Evolutionary conservation across 2,888 invertebrate genomes (phyloP).

Genomic region (Eupithecia insigniata): DNA sequence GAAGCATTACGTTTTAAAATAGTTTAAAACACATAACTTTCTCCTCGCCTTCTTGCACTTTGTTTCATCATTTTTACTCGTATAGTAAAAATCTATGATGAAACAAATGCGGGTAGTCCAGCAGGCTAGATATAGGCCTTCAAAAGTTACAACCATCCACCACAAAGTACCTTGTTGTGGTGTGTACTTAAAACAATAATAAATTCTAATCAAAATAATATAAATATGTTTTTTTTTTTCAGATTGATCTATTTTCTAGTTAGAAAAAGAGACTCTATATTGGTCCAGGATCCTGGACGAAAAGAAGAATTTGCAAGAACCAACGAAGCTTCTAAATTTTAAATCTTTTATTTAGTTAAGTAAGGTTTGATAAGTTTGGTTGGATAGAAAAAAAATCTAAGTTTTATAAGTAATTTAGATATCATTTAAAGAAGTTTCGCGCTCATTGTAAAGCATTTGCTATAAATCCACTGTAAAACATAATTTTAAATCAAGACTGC

Average conservation of each 20-base stretch:
- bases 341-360: slow-evolving; percentile 3
- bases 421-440: too few species aligned
- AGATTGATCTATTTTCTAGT: slow-evolving; percentile 68
- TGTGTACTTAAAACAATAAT: too few species aligned
- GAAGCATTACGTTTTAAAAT: too few species aligned
- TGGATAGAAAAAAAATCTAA: too few species aligned
- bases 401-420: too few species aligned
- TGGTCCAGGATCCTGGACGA: slow-evolving; percentile 55
- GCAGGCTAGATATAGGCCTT: not conserved
- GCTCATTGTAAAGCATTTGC: too few species aligned
- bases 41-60: not conserved
- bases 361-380: too few species aligned
- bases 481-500: too few species aligned
- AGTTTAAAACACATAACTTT: too few species aligned
- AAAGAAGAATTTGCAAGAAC: slow-evolving; percentile 69
- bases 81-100: not conserved
- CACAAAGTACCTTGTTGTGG: not conserved
- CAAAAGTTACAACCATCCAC: not conserved
- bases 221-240: slow-evolving; percentile 41
- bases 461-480: too few species aligned
- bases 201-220: not conserved
- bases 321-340: slow-evolving; percentile 73
- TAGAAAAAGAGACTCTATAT: slow-evolving; percentile 53
- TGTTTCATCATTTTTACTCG: too few species aligned
- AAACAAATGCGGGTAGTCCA: not conserved